Base-by-base conservation (phyloP, 2,113 vertebrate genomes). In the Ariopsis seemanni region DNA sequence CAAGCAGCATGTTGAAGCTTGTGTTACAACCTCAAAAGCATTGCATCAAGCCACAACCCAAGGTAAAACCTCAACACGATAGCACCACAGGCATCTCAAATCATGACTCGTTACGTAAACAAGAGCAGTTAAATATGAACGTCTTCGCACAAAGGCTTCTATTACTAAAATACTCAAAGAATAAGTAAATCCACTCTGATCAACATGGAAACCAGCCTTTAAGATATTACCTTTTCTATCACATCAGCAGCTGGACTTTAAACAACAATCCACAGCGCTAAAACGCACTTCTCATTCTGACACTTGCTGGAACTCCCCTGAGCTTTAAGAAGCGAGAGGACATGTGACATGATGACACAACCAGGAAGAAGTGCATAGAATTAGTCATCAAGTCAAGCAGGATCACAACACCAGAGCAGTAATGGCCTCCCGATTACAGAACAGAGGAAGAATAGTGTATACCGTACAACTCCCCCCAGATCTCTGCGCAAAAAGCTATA, bases 271-370 rank as follows among this genome's bases (percentile, higher is more conserved):
- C 74, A 27, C 65, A 77, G 60, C 1, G 27, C 25, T 78, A 57
- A 27, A 58, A 62, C 2, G 5, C 30, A 25, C 25, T 25, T 82
- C 55, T 42, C 58, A 14, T 12, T 42, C 57, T 48, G 79, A 48
- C 79, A 25, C 79, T 62, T 22, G 79, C 77, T 90, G 89, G 88
- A 93, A 94, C 88, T 92, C 83, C 90, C 90, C 88, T 71, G 17
- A 53, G 84, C 62, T 82, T 22, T 17, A 89, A 57, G 86, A 86
- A 88, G 58, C 52, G 12, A 86, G 85, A 83, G 50, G 84, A 34
- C 87, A 55, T 85, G 93, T 95, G 94, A 94, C 89, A 71, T 63
- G 72, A 87, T 92, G 94, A 94, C 92, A 89, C 91, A 92, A 94
- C 25, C 90, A 94, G 93, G 94, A 95, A 94, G 93, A 89, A n/a